Conservation (phyloP, 2,888 invertebrate genomes). For the Cephus pulcher region DNA sequence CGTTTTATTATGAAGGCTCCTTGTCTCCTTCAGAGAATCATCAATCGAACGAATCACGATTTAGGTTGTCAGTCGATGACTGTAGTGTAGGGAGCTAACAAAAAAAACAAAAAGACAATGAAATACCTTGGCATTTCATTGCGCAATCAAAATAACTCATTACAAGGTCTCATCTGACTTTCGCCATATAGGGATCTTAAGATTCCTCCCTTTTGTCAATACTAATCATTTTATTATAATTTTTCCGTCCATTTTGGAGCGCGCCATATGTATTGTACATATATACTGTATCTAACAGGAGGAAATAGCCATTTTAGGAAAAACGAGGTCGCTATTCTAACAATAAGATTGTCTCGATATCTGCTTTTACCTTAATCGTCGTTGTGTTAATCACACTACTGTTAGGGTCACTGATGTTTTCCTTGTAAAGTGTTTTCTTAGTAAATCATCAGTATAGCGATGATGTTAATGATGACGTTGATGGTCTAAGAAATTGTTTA, state of each 20-base stretch:
- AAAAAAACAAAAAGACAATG: not conserved
- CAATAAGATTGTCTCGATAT: not conserved
- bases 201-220: not conserved
- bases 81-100: not conserved
- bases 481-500: not conserved
- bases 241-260: not conserved
- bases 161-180: not conserved
- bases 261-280: not conserved
- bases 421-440: not conserved
- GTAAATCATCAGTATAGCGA: not conserved
- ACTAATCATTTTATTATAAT: not conserved
- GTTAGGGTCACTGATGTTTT: not conserved
- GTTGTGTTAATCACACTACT: not conserved
- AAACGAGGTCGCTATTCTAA: not conserved
- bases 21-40: not conserved
- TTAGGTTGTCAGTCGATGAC: not conserved
- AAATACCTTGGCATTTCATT: conserved; percentile 7
- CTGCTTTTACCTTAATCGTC: not conserved
- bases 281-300: not conserved
- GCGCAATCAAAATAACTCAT: not conserved
- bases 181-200: not conserved
- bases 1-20: not conserved
- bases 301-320: not conserved
- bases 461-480: not conserved
- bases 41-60: not conserved